These are phyloP conservation scores for Silurus aristotelis DNA, from an alignment of 2,797 vertebrate genomes.

Conservation along the genomic window DNA sequence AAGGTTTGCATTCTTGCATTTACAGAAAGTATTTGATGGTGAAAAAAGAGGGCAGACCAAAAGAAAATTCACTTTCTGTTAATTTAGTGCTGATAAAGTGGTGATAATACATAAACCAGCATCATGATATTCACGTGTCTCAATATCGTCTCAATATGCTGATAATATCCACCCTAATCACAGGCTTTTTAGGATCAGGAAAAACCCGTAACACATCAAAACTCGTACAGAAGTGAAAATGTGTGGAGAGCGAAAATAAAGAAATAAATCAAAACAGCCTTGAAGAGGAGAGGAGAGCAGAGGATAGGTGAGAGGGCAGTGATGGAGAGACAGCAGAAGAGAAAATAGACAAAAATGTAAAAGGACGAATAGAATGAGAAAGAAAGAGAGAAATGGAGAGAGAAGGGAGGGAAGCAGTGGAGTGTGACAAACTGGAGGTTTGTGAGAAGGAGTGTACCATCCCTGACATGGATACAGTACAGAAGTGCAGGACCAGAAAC, in stretches of 20 bases:
- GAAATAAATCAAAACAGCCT: neutral
- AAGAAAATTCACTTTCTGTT: neutral
- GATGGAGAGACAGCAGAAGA: neutral
- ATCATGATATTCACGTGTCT: neutral
- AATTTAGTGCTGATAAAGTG: neutral
- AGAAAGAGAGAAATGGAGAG: neutral
- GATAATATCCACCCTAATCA: neutral
- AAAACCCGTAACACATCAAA: neutral
- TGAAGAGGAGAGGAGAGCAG: neutral
- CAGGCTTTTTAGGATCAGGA: neutral
- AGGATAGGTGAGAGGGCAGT: neutral
- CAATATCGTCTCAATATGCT: neutral
- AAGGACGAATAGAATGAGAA: neutral
- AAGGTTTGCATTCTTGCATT: neutral
- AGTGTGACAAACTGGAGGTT: constrained; percentile 14
- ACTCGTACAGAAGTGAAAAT: neutral
- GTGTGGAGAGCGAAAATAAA: neutral
- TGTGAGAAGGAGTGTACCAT: neutral
- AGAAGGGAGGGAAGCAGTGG: neutral
- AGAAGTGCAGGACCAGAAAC: neutral
- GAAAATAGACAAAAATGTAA: neutral
- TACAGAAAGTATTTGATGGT: neutral
- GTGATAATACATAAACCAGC: neutral
- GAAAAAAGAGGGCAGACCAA: neutral
- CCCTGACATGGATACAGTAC: too few relatives aligned